These are phyloP conservation scores for Pseudococcus longispinus DNA, from an alignment of 2,888 invertebrate species.

Conservation along the genomic window DNA sequence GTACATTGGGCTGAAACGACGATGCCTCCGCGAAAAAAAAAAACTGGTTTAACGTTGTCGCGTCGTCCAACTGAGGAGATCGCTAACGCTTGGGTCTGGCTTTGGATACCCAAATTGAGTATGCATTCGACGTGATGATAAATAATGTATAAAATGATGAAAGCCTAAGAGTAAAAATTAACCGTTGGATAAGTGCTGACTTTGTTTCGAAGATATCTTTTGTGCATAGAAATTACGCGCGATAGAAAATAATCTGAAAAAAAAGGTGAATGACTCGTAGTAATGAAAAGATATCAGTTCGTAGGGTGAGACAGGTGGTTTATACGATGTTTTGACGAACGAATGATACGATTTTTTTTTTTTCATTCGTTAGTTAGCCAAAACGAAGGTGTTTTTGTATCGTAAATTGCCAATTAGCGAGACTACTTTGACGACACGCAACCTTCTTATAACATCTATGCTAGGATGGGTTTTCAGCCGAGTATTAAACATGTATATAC, in stretches of 20 bases:
- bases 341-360: background rate
- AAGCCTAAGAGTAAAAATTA: too few species aligned
- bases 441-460: background rate
- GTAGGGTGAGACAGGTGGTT: background rate
- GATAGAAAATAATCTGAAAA: background rate
- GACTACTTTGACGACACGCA: background rate
- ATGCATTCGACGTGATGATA: too few species aligned
- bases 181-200: background rate
- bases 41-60: slow-evolving; percentile 11
- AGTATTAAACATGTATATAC: background rate
- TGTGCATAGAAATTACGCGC: background rate
- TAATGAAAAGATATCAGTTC: background rate
- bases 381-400: background rate
- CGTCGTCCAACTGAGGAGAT: background rate
- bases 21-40: slow-evolving; percentile 9
- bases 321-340: background rate
- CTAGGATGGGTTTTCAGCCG: background rate
- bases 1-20: background rate
- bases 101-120: background rate
- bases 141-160: too few species aligned
- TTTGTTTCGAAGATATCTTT: background rate
- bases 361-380: background rate
- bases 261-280: background rate
- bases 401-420: background rate
- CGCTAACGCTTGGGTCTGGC: background rate